These are phyloP conservation scores for Harmothoe impar DNA, from an alignment of 2,888 invertebrate genomes.

Conservation along the genomic window DNA sequence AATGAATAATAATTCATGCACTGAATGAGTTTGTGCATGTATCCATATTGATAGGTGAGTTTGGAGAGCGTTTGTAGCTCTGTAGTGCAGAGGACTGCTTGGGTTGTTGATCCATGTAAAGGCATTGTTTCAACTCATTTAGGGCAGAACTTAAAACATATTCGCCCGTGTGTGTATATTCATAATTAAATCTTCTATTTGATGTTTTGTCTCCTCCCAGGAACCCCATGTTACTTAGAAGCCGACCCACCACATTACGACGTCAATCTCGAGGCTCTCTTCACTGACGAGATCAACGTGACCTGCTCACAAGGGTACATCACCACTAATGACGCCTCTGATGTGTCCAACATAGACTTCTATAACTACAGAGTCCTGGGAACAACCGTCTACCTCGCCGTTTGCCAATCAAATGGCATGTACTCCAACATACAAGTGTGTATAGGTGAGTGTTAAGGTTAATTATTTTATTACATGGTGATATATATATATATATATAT, in stretches of 20 bases:
- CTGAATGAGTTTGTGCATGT: too few species aligned
- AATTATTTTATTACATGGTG: too few species aligned
- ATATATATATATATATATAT: too few species aligned
- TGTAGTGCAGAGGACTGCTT: too few species aligned
- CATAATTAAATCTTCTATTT: too few species aligned
- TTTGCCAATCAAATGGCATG: neutral
- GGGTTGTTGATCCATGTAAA: too few species aligned
- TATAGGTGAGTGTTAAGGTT: neutral
- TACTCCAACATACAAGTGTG: neutral
- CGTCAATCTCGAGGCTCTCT: neutral
- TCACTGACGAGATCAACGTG: neutral
- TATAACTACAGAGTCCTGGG: neutral
- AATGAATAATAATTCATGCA: too few species aligned
- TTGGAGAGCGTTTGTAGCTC: too few species aligned
- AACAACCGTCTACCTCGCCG: neutral
- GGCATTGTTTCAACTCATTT: too few species aligned
- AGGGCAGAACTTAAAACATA: too few species aligned
- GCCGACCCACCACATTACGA: neutral
- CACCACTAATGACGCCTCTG: neutral
- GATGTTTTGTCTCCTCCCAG: neutral
- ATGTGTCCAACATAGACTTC: neutral
- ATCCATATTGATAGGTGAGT: too few species aligned
- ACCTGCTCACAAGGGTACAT: neutral
- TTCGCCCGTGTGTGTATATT: too few species aligned
- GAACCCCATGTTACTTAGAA: neutral